Evolutionary conservation across 2,113 vertebrate species (phyloP).

Genomic region (Galemys pyrenaicus): DNA sequence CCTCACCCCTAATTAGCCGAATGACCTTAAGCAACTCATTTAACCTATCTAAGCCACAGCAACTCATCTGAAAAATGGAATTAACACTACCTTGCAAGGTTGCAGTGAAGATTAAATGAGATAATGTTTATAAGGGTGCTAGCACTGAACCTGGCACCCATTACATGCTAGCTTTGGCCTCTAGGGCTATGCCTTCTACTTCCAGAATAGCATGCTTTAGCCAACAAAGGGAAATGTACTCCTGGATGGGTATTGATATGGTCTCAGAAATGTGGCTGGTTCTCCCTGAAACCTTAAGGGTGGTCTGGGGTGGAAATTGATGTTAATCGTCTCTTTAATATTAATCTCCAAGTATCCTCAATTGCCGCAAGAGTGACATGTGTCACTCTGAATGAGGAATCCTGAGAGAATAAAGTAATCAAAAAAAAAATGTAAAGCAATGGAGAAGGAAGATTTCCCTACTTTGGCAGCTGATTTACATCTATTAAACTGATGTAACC

Average conservation of each 20-base stretch:
- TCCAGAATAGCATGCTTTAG: neutral
- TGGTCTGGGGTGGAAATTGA: neutral
- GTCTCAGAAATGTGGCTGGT: neutral
- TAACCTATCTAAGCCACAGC: conserved; percentile 18
- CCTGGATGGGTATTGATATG: neutral
- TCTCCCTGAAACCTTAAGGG: neutral
- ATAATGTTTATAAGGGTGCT: conserved; percentile 8
- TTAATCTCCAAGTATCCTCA: conserved; percentile 48
- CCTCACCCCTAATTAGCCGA: conserved; percentile 39
- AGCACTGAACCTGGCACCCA: neutral
- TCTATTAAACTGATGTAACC: conserved; percentile 52
- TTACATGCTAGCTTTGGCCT: neutral
- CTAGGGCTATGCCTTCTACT: neutral
- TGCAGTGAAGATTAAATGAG: conserved; percentile 39
- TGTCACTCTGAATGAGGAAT: conserved; percentile 49
- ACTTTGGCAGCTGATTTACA: conserved; percentile 51
- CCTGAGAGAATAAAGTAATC: conserved; percentile 60
- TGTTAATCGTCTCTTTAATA: conserved; percentile 47
- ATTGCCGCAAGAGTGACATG: neutral
- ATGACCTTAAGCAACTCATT: conserved; percentile 44
- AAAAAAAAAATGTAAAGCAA: conserved; percentile 31
- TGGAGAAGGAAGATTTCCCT: conserved; percentile 51
- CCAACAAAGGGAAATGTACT: neutral
- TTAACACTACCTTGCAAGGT: conserved; percentile 2
- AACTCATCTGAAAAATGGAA: conserved; percentile 14